These are phyloP conservation scores for Lucilia sericata DNA, from an alignment of 1,140 invertebrate genomes.

Conservation along the genomic window DNA sequence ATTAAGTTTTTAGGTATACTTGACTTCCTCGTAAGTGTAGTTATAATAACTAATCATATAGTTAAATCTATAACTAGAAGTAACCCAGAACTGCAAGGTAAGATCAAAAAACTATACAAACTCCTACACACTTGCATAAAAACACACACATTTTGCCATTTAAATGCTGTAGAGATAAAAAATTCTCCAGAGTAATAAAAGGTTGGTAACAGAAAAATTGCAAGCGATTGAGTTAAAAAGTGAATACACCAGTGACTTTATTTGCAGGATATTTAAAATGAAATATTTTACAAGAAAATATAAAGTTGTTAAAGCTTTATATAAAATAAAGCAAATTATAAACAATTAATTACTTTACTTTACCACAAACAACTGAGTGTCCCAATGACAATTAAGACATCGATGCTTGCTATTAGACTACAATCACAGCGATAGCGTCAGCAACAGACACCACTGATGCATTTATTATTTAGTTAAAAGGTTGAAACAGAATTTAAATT, in stretches of 20 bases:
- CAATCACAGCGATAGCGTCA: background rate
- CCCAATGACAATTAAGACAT: background rate
- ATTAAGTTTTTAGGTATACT: no score
- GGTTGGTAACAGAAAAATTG: background rate
- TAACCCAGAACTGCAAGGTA: no score
- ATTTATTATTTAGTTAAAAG: slow-evolving; percentile 14
- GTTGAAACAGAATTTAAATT: background rate
- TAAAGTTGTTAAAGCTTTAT: no score
- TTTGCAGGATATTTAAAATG: background rate
- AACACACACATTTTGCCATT: background rate
- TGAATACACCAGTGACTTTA: background rate
- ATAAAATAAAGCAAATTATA: no score
- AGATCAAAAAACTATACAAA: no score
- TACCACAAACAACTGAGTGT: background rate
- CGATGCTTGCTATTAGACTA: background rate
- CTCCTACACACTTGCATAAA: background rate
- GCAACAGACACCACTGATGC: background rate
- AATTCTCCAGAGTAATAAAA: background rate
- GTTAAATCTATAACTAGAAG: no score
- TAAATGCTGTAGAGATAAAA: background rate
- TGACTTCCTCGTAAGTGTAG: no score
- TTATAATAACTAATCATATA: no score
- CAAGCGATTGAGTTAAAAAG: background rate
- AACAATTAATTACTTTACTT: no score
- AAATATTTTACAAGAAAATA: no score